Conservation (phyloP, 2,888 invertebrate genomes). For the Troides helena region DNA sequence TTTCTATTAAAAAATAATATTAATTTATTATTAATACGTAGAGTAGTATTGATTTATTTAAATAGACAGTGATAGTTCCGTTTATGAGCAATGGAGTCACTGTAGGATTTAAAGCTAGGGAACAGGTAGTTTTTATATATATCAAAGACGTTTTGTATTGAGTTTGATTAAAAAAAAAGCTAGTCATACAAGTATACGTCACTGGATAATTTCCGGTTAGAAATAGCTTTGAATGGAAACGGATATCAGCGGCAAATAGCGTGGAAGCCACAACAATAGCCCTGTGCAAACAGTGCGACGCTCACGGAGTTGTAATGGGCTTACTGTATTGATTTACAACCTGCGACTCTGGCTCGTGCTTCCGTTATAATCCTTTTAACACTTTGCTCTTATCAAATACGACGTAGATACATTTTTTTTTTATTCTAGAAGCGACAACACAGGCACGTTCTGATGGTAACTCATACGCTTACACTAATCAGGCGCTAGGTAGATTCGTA, state of each 20-base stretch:
- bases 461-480: no score
- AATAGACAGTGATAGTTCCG: no score
- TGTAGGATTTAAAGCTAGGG: no score
- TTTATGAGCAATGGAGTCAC: no score
- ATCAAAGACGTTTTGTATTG: no score
- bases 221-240: constrained; percentile 10
- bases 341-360: background rate
- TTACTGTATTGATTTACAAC: constrained; percentile 18
- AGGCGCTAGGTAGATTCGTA: no score
- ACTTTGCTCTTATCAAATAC: background rate
- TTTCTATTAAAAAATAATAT: no score
- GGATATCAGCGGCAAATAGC: constrained; percentile 17
- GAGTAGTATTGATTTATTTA: no score
- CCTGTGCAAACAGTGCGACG: background rate
- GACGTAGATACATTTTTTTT: background rate
- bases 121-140: no score
- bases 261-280: background rate
- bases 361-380: background rate
- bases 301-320: constrained; percentile 8
- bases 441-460: no score
- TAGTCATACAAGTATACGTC: background rate
- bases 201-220: constrained; percentile 3
- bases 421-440: no score
- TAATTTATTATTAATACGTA: no score
- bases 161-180: background rate